A percentile compares a stretch with the other conserved stretches of the same genome.
Evolutionary conservation across 2,113 vertebrate species (phyloP).

Genomic region (Upupa epops): DNA sequence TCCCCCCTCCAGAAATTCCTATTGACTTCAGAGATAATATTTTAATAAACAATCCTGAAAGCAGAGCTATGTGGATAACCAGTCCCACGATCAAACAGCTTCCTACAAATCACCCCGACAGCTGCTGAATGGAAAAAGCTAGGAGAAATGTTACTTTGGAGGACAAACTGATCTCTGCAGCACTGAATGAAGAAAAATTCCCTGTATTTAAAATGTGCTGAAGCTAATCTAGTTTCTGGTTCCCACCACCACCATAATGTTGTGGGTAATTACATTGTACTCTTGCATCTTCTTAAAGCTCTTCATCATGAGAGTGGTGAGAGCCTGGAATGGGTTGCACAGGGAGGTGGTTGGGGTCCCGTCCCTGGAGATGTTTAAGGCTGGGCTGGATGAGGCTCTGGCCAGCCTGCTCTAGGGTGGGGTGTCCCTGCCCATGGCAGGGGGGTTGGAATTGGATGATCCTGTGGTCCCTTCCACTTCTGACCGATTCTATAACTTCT

Average conservation of each 20-base stretch:
- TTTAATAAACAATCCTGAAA: slow-evolving; percentile 32
- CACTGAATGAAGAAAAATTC: background rate
- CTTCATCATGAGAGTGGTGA: too few relatives aligned
- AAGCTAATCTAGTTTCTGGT: slow-evolving; percentile 4
- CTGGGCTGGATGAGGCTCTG: too few relatives aligned
- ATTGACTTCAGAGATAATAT: background rate
- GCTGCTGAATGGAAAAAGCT: background rate
- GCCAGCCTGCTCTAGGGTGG: too few relatives aligned
- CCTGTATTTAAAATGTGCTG: background rate
- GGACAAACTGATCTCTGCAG: background rate
- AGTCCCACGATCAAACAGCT: background rate
- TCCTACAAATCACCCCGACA: background rate
- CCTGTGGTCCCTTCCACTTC: too few relatives aligned
- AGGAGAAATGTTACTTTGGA: background rate
- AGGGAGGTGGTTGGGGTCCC: too few relatives aligned
- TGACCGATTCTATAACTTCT: too few relatives aligned
- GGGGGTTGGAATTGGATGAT: too few relatives aligned
- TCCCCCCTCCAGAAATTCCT: background rate
- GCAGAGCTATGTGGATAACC: background rate
- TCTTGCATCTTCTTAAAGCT: slow-evolving; percentile 2
- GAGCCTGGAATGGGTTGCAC: too few relatives aligned
- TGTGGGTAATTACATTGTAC: background rate
- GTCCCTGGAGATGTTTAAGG: too few relatives aligned
- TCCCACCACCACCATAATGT: background rate
- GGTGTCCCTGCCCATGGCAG: too few relatives aligned